Conservation (phyloP, 30 jellyfish, hydroid and myxozoan species). For the Rhopilema esculentum region DNA sequence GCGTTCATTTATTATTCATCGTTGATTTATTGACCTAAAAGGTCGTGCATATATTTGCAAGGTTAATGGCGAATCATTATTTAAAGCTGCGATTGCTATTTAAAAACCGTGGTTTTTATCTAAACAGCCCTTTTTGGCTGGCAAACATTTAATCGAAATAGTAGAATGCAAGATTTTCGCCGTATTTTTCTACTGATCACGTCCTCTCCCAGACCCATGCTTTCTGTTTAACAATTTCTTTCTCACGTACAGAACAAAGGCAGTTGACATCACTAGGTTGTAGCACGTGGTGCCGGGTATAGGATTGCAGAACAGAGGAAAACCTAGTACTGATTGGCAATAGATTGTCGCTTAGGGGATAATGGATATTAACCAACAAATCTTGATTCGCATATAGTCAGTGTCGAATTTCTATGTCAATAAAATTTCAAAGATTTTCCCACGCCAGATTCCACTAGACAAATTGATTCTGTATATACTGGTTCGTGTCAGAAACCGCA, state of each 20-base stretch:
- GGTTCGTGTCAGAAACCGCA: slow-evolving; percentile 22
- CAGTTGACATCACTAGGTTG: not conserved
- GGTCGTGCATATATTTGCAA: not conserved
- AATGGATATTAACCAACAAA: not conserved
- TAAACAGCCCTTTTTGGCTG: not conserved
- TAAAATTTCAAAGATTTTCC: not conserved
- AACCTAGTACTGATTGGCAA: not conserved
- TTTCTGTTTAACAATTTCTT: slow-evolving; percentile 21
- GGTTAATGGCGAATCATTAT: not conserved
- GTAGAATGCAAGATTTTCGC: not conserved
- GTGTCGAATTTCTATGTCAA: not conserved
- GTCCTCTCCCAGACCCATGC: slow-evolving; percentile 68
- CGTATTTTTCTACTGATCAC: not conserved
- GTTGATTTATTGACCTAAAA: no score
- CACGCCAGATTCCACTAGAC: not conserved
- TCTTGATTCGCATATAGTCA: not conserved
- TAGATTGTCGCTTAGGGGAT: not conserved
- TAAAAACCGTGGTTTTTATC: not conserved
- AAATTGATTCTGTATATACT: slow-evolving; percentile 15
- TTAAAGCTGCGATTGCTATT: not conserved
- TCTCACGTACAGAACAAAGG: slow-evolving; percentile 68
- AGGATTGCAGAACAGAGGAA: not conserved
- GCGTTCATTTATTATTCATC: not conserved
- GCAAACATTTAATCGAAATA: not conserved
- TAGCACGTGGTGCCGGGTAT: slow-evolving; percentile 47